These are phyloP conservation scores for Numenius phaeopus DNA, from an alignment of 2,797 vertebrate genomes.

Conservation along the genomic window DNA sequence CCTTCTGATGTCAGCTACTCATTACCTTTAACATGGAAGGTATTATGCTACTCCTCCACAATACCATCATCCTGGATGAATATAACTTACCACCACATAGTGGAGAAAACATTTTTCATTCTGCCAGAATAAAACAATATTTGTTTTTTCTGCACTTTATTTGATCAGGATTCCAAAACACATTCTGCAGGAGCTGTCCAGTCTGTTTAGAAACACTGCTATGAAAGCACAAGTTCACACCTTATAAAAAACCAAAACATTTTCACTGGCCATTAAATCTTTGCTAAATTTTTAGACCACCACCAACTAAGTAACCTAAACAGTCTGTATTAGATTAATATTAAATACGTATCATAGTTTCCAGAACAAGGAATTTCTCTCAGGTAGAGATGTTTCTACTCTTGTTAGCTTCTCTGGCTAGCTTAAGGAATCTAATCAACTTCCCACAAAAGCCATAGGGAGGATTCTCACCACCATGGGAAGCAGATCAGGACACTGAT, in stretches of 20 bases:
- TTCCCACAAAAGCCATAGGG: background rate
- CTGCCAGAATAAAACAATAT: background rate
- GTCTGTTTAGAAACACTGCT: background rate
- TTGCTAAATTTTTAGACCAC: background rate
- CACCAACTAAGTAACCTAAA: background rate
- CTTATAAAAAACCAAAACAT: background rate
- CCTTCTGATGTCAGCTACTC: background rate
- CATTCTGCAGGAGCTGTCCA: background rate
- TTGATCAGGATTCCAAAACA: background rate
- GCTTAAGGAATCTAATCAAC: background rate
- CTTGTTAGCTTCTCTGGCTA: background rate
- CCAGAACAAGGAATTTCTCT: background rate
- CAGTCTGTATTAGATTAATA: background rate
- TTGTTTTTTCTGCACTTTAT: background rate
- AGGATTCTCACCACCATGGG: background rate
- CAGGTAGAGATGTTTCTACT: background rate
- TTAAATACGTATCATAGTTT: background rate
- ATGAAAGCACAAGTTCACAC: background rate
- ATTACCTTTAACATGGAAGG: background rate
- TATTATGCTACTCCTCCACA: background rate
- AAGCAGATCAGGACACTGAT: background rate
- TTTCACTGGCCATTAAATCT: background rate
- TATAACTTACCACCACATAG: background rate
- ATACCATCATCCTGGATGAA: background rate
- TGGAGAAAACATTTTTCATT: background rate